Evolutionary conservation across 2,888 invertebrate species (phyloP).

Genomic region (Orchesellides sinensis): DNA sequence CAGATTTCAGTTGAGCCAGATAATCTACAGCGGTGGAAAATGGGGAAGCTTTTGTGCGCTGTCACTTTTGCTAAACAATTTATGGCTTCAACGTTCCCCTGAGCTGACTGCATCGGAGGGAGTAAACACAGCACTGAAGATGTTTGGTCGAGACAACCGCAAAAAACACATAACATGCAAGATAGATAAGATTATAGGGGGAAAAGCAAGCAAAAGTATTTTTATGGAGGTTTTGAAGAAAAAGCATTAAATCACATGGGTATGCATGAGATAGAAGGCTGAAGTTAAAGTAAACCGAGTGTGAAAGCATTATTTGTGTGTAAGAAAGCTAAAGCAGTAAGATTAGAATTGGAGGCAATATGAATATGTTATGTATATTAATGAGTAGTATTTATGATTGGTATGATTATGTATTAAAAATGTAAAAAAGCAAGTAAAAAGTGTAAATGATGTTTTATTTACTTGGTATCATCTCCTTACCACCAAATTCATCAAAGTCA

Average conservation of each 20-base stretch:
- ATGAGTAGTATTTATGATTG: too few species aligned
- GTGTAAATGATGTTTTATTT: background rate
- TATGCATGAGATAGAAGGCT: background rate
- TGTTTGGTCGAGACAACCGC: background rate
- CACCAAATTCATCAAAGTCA: conserved; percentile 75
- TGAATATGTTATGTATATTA: background rate
- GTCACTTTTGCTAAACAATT: background rate
- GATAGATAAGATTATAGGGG: too few species aligned
- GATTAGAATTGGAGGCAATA: background rate
- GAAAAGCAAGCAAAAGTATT: background rate
- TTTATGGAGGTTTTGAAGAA: background rate
- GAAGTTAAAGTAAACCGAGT: background rate
- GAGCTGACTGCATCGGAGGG: background rate
- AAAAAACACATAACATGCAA: background rate
- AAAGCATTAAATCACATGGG: background rate
- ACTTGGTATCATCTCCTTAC: conserved; percentile 64
- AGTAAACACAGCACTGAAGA: background rate
- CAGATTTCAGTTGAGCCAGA: background rate
- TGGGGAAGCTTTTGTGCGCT: conserved; percentile 3
- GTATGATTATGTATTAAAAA: background rate
- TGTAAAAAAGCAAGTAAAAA: background rate
- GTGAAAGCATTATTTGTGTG: background rate
- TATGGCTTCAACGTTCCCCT: conserved; percentile 3
- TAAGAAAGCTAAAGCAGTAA: background rate
- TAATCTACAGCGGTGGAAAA: background rate